Evolutionary conservation across 2,113 vertebrate species (phyloP), one percentile per base, ranked within the genome.

Genomic region (Lagenorhynchus albirostris): DNA sequence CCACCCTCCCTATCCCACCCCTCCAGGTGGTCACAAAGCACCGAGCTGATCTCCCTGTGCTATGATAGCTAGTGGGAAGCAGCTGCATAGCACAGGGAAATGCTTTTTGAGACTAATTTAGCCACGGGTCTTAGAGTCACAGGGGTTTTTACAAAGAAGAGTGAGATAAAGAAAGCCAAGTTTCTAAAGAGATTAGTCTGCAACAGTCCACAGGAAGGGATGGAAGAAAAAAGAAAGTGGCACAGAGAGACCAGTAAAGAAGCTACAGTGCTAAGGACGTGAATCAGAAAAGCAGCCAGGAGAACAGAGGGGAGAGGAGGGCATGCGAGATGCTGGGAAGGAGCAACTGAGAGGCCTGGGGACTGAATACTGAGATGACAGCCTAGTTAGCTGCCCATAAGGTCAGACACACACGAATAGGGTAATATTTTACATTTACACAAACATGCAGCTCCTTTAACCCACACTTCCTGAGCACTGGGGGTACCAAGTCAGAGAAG

Each of bases 131-230:
- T 88, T 53, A 31, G 15, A 53, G 31, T 25, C 47, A 15, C n/a
- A 29, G 33, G 55, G 31, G 8, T 92, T 92, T 89, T 50, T 38
- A 74, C 38, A 89, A 79, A 95, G 50, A 44, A 84, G 63, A 67
- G 8, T 73, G 31, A 58, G 18, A 81, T n/a, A 13, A 70, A 41
- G 12, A 23, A 92, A 92, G 33, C 33, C 44, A 90, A 20, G 5
- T 90, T 63, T 85, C 68, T 85, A 95, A 86, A 74, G 31, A 10
- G 58, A 58, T 44, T 20, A 20, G 31, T 63, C 71, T n/a, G 73
- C 47, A 76, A 36, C 38, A 26, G 29, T 55, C 21, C 14, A 62
- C 6, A 15, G 23, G 47, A 93, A 77, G 29, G 38, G 23, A 18
- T 6, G 12, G 60, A 67, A 83, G 62, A 58, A 71, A 93, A 62